phyloP scores from a whole-genome alignment of 1,140 invertebrate genomes.

The Saxidomus purpurata region DNA sequence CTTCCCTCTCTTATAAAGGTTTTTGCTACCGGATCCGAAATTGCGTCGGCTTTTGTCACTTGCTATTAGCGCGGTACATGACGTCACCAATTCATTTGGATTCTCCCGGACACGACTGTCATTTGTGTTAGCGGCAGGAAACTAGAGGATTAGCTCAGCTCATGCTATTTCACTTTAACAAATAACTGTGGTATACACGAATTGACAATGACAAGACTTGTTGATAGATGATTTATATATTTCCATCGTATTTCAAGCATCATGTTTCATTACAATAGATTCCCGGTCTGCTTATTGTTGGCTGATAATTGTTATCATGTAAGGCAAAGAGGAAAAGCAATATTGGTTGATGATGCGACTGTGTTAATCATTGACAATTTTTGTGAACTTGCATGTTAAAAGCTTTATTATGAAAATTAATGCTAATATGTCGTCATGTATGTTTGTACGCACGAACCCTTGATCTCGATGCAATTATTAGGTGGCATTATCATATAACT shows the following conservation, averaged over 20 bases:
- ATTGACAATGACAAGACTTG: conserved; percentile 10
- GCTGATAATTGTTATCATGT: neutral
- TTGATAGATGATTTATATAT: conserved; percentile 17
- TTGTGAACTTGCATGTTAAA: too few relatives aligned
- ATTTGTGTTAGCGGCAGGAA: conserved; percentile 6
- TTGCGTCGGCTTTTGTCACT: neutral
- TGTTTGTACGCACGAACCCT: too few relatives aligned
- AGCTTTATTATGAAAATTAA: too few relatives aligned
- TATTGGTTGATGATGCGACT: neutral
- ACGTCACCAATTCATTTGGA: conserved; percentile 22
- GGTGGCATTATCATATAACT: too few relatives aligned
- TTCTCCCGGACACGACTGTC: neutral
- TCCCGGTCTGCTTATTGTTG: neutral
- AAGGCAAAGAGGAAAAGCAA: neutral
- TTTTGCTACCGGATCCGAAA: neutral
- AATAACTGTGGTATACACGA: conserved; percentile 12
- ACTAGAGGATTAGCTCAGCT: neutral
- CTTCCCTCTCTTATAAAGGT: neutral
- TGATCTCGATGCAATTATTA: too few relatives aligned
- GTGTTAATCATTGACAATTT: neutral
- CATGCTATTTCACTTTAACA: conserved; percentile 3
- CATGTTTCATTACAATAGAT: conserved; percentile 1
- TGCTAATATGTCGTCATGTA: too few relatives aligned
- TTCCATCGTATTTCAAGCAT: neutral
- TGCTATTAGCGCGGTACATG: neutral